Base-by-base conservation (phyloP, 2,113 vertebrate genomes). In the Struthidea cinerea region DNA sequence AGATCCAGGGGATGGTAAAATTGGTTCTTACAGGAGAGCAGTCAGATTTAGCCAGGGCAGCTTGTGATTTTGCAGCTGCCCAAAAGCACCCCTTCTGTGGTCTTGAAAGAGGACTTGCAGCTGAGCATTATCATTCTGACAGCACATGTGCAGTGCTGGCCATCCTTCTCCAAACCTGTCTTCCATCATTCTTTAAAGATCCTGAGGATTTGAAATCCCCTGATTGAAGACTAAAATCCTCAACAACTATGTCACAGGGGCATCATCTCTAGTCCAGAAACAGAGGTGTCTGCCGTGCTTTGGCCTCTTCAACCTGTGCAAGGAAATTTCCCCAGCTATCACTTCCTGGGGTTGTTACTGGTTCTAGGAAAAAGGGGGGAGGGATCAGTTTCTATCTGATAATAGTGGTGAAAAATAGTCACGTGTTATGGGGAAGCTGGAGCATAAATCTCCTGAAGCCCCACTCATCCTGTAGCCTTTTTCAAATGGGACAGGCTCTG, bases 161-260 rank as follows among this genome's bases (percentile, higher is more conserved):
- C 19, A 21, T 41, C 49, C 37, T 64, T 57, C 42, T 64, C 78
- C 53, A 86, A 47, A 80, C 16, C 5, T 86, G 16, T 7, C 6
- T 60, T 78, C 10, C 30, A 10, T 30, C 2, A 35, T 47, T 89
- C 41, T 20, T 46, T 52, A 37, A 24, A 24, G 28, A 30, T 11
- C 30, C 10, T 24, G 4, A 19, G n/a, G 32, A 41, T 55, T 75
- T 47, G 17, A 83, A 82, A 13, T 49, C 16, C 7, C 32, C 10
- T 41, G 9, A 35, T 0, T 24, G 18, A 93, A 53, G 15, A 46
- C 23, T 81, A 30, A 76, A 63, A 16, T 28, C 7, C 7, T 68
- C 11, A 47, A 1, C 15, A 39, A 0, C 16, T 41, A 0, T n/a
- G 50, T n/a, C n/a, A 18, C 8, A 44, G 21, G 3, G 7, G 1